Base-by-base conservation (phyloP, 2,888 invertebrate genomes). In the Pilophorus perplexus region DNA sequence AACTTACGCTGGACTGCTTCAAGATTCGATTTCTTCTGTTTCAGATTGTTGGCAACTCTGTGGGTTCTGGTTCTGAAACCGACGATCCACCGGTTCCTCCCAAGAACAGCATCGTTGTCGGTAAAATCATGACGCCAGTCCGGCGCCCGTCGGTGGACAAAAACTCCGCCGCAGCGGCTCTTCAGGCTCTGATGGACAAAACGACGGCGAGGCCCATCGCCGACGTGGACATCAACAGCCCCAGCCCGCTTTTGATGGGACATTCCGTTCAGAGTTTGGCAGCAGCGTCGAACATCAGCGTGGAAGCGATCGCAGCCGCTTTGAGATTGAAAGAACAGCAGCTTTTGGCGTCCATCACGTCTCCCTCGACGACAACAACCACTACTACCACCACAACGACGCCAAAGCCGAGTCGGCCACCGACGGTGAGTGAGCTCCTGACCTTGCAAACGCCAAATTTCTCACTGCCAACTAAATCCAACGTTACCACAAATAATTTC, bases 281-380 rank as follows among this genome's bases (percentile, higher is more conserved):
- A 0, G 83, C 85, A 67, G 87, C 87, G 3, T 88, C 88, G 14
- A 91, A 91, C 74, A 85, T 90, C 20, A 88, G 88, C 0, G 85
- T 88, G 74, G 88, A 88, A 67, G 86, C 88, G 5, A 82, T 90
- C 2, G 87, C 89, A 73, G 84, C 88, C 8, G 89, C 89, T 0
- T 85, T 90, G 60, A 79, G 68, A 20, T 64, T 72, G 2, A 59
- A 68, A 20, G 69, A 69, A 12, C 69, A 69, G 46, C 70, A 71
- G 57, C 64, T 69, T 14, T 22, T 55, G 12, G 62, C 69, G 1
- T 67, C 69, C 2, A 48, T 68, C 0, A 68, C 68, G n/a, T 48
- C 50, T 16, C 50, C 66, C 14, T 57, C 70, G 3, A 67, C 71
- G 10, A 66, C 80, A 64, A 76, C 81, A 0, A 78, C 80, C 0